Conservation (phyloP, 2,113 vertebrate genomes). For the Oenanthe oenanthe region DNA sequence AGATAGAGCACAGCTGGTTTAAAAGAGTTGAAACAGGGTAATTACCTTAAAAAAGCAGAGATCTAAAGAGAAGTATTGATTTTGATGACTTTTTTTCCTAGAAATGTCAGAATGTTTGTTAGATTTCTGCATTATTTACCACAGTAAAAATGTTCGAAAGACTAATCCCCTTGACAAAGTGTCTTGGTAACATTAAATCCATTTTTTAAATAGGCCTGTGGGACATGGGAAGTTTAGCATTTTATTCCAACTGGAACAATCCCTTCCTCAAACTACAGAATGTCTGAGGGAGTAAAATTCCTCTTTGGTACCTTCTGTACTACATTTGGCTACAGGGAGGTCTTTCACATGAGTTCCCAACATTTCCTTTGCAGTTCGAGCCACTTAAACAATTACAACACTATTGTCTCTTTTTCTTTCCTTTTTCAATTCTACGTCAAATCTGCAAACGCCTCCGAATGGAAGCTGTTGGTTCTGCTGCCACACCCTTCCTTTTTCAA, state of each 20-base stretch:
- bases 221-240: background rate
- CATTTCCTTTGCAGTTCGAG: background rate
- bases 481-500: background rate
- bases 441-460: background rate
- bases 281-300: background rate
- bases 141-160: background rate
- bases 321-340: background rate
- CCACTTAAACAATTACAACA: background rate
- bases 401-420: background rate
- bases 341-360: background rate
- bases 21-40: background rate
- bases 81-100: background rate
- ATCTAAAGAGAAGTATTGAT: slow-evolving; percentile 12
- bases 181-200: background rate
- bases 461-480: background rate
- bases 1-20: background rate
- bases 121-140: slow-evolving; percentile 16
- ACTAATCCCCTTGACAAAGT: background rate
- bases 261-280: background rate
- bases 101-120: background rate
- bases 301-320: slow-evolving; percentile 3
- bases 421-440: background rate
- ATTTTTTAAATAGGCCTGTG: background rate
- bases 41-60: background rate
- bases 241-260: background rate